A percentile compares a stretch with the other conserved stretches of the same genome.
phyloP scores from a whole-genome alignment of 30 jellyfish, hydroid and myxozoan species.

The Aurelia aurita complex sp. Pacific region DNA sequence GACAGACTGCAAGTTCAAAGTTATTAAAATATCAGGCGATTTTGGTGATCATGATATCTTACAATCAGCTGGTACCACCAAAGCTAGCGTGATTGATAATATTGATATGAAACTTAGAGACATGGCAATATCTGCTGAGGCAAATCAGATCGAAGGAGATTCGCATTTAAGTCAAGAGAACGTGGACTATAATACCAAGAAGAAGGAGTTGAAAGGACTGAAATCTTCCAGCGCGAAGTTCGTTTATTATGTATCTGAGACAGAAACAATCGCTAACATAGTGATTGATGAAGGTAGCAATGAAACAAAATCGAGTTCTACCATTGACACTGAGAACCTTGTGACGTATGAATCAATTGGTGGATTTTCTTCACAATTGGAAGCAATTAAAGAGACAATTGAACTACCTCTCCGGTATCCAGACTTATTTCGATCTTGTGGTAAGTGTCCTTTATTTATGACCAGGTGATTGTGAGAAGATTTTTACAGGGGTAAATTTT shows the following conservation, averaged over 20 bases:
- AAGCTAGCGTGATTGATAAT: background rate
- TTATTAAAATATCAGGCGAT: slow-evolving; percentile 9
- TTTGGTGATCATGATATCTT: slow-evolving; percentile 13
- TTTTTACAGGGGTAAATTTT: no score
- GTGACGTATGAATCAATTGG: slow-evolving; percentile 52
- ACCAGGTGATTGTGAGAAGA: no score
- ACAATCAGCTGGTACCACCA: background rate
- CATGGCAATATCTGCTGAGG: background rate
- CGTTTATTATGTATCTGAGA: slow-evolving; percentile 12
- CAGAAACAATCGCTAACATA: slow-evolving; percentile 2
- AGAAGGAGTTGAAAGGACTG: background rate
- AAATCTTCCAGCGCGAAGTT: background rate
- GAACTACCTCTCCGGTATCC: slow-evolving; percentile 45
- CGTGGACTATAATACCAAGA: background rate
- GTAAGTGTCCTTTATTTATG: slow-evolving; percentile 16
- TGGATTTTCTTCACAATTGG: slow-evolving; percentile 37
- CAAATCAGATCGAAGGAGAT: no score
- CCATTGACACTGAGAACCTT: background rate
- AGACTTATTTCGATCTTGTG: slow-evolving; percentile 28
- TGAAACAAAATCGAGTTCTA: background rate
- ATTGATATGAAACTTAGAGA: background rate
- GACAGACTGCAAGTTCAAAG: slow-evolving; percentile 1
- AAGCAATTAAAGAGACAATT: slow-evolving; percentile 49
- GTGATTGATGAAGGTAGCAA: background rate
- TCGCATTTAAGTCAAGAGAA: background rate